Evolutionary conservation across 2,797 vertebrate species (phyloP), one percentile per base, ranked within the genome.

Genomic region (Zalophus californianus): DNA sequence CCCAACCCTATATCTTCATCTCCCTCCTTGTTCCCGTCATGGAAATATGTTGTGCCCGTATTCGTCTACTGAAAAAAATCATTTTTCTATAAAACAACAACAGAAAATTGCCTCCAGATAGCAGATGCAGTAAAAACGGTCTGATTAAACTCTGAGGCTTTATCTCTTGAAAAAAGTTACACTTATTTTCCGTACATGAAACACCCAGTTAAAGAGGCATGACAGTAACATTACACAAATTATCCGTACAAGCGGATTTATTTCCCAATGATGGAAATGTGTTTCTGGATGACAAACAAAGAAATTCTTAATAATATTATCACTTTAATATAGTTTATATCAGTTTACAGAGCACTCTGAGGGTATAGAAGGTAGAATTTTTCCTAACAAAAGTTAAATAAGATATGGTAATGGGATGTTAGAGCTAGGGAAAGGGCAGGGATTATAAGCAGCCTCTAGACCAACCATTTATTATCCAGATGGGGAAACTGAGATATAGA

Each of bases 61-160:
- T 14, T 84, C 56, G 32, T 29, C 52, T 73, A 35, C 7, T 91
- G 54, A 32, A 62, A 79, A n/a, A 58, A 8, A 85, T 32, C 0
- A 15, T 72, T 96, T 93, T 73, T 50, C 52, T 21, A 84, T 66
- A 77, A 92, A 93, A 92, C 35, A 44, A n/a, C 94, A 89, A 88
- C 54, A 6, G 86, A 83, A 72, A 1, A 77, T 54, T 64, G 9
- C 21, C 10, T 93, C 48, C 48, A 84, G 62, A 90, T 2, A 87
- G 32, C 68, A 94, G n/a, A 89, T 41, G 21, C 35, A 90, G 18
- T 80, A 79, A 95, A 95, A 93, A 90, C 0, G 3, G 48, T 54
- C 62, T 80, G 32, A 32, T 79, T 83, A 95, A 96, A 88, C 20
- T 60, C 73, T 35, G 35, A 18, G 78, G 7, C 2, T 89, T 95